Conservation (phyloP, 2,113 vertebrate genomes). For the Caloenas nicobarica region DNA sequence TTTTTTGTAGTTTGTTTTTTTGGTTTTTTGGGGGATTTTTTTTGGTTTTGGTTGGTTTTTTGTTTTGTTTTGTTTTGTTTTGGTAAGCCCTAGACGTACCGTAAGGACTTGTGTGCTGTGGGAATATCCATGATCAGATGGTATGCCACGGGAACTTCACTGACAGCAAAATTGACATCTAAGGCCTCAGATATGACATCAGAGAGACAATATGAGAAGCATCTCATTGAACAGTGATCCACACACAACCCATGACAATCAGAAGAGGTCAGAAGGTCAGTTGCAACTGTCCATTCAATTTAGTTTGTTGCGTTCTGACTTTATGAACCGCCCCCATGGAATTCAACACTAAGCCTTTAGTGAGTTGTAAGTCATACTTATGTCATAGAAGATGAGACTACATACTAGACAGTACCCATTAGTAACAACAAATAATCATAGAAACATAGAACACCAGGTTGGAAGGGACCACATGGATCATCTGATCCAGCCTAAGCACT, state of each 20-base stretch:
- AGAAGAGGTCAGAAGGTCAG: neutral
- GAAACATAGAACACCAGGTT: too few relatives aligned
- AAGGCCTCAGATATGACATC: neutral
- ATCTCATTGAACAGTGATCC: neutral
- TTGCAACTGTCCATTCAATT: neutral
- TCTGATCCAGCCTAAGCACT: neutral
- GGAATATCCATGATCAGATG: neutral
- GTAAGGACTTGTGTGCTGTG: neutral
- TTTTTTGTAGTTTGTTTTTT: too few relatives aligned
- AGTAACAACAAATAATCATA: constrained; percentile 9
- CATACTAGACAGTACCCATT: neutral
- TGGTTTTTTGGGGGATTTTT: too few relatives aligned
- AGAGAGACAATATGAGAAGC: neutral
- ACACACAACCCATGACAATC: neutral
- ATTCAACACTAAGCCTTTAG: neutral
- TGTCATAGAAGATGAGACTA: neutral
- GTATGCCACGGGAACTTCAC: neutral
- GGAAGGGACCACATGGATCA: too few relatives aligned
- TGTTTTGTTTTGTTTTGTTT: neutral
- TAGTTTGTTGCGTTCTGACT: neutral
- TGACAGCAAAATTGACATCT: neutral
- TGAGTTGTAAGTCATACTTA: neutral
- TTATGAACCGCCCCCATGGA: neutral
- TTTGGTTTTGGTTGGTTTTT: too few relatives aligned
- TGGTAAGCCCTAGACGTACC: neutral